Conservation (phyloP, 2,113 vertebrate species). For the Catharus minimus region DNA sequence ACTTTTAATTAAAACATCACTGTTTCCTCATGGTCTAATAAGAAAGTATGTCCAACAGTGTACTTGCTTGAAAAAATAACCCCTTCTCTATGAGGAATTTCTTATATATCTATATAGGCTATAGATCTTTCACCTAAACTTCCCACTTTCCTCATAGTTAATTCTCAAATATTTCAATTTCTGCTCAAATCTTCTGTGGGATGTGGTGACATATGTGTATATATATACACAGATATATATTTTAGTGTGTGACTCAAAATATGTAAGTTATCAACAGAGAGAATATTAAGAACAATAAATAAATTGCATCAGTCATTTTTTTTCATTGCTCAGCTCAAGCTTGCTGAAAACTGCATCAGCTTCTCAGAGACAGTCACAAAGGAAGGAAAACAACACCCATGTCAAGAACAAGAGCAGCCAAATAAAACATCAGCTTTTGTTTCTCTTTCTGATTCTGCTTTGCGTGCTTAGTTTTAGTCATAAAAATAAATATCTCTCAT, state of each 20-base stretch:
- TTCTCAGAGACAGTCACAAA: background rate
- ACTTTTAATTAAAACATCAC: background rate
- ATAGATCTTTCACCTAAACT: background rate
- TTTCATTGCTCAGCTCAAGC: background rate
- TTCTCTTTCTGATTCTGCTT: background rate
- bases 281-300: background rate
- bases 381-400: background rate
- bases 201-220: background rate
- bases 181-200: background rate
- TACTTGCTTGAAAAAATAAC: background rate
- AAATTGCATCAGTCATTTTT: background rate
- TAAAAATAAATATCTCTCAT: background rate
- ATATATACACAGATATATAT: fast-evolving
- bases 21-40: background rate
- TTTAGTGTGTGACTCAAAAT: background rate
- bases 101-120: background rate
- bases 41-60: background rate
- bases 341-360: background rate
- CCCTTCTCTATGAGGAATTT: background rate
- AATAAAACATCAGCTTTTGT: background rate
- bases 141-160: background rate
- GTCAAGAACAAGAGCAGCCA: background rate
- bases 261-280: background rate
- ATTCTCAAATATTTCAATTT: background rate
- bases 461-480: background rate